phyloP scores from a whole-genome alignment of 1,140 invertebrate genomes.

The Zaprionus gabonicus region DNA sequence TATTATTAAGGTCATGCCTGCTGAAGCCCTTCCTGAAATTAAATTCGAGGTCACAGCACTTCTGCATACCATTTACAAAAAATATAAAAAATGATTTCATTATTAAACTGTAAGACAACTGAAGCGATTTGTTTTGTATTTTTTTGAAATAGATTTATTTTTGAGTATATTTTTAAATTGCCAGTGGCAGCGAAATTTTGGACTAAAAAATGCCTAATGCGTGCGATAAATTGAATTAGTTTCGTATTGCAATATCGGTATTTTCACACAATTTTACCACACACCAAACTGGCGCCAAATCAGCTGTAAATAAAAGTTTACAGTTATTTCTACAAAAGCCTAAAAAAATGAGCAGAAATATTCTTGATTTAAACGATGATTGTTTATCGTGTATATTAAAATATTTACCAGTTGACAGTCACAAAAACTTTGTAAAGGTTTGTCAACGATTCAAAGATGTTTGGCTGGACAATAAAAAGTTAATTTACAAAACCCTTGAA shows the following conservation, averaged over 20 bases:
- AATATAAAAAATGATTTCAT: slow-evolving; percentile 19
- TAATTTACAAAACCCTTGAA: slow-evolving; percentile 16
- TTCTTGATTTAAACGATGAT: slow-evolving; percentile 34
- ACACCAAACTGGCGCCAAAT: not conserved
- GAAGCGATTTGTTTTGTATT: too few relatives aligned
- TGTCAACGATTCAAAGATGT: slow-evolving; percentile 17
- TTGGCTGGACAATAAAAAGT: slow-evolving; percentile 4
- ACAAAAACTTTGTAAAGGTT: slow-evolving; percentile 12
- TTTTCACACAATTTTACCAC: too few relatives aligned
- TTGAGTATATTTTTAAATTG: too few relatives aligned
- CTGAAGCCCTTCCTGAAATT: slow-evolving; percentile 19
- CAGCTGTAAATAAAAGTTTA: slow-evolving; percentile 22
- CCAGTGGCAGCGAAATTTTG: too few relatives aligned
- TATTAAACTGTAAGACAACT: not conserved
- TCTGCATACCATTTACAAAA: slow-evolving; percentile 25
- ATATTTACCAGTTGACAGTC: slow-evolving; percentile 22
- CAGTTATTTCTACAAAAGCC: not conserved
- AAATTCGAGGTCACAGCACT: slow-evolving; percentile 30
- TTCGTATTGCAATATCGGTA: too few relatives aligned
- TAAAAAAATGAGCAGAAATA: not conserved
- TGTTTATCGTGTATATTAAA: slow-evolving; percentile 17
- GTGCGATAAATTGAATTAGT: too few relatives aligned
- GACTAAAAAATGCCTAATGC: too few relatives aligned
- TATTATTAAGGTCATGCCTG: slow-evolving; percentile 25
- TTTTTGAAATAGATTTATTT: too few relatives aligned